Evolutionary conservation across 1,140 invertebrate genomes (phyloP).

Genomic region (Drosophila repletoides): DNA sequence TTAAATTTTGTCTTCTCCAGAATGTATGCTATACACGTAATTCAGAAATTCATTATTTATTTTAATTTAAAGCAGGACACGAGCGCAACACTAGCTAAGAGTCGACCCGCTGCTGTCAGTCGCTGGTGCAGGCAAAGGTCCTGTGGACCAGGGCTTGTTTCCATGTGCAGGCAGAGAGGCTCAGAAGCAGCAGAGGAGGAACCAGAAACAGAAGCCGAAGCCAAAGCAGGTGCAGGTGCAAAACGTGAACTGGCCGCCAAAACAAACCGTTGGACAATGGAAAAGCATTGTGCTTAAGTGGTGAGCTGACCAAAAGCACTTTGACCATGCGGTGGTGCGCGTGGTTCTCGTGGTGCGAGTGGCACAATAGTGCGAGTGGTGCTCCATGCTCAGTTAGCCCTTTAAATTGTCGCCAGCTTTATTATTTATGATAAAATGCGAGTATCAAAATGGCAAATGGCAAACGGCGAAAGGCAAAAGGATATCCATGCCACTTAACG

Average conservation of each 20-base stretch:
- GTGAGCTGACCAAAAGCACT: conserved; percentile 74
- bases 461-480: no score
- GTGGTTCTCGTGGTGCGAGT: not conserved
- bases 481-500: conserved; percentile 63
- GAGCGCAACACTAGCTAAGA: no score
- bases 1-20: no score
- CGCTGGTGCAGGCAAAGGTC: no score
- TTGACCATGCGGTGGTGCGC: conserved; percentile 62
- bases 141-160: no score
- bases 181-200: no score
- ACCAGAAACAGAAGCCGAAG: not conserved
- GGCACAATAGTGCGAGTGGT: no score
- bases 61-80: no score
- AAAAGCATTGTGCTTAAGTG: conserved; percentile 73
- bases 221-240: conserved; percentile 19
- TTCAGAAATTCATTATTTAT: no score
- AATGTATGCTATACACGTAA: no score
- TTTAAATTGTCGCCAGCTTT: conserved; percentile 23
- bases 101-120: no score
- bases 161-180: no score
- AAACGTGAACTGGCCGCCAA: conserved; percentile 30
- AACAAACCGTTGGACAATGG: conserved; percentile 47
- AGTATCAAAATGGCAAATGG: conserved; percentile 51
- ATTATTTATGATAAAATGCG: conserved; percentile 66
- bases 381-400: conserved; percentile 16